phyloP scores from a whole-genome alignment of 2,888 invertebrate species.

The Panzeria rudis region DNA sequence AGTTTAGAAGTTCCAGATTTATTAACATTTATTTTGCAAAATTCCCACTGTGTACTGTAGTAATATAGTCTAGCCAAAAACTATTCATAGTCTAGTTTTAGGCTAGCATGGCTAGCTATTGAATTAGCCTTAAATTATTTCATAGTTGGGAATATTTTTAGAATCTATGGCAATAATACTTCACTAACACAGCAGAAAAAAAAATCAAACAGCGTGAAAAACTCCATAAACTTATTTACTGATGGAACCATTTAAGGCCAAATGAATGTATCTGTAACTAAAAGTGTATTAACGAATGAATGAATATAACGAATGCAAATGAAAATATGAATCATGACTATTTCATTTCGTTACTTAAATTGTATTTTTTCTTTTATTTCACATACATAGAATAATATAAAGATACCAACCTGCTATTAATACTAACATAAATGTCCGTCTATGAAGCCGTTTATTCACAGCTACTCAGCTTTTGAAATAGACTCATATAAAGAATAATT shows the following conservation, averaged over 20 bases:
- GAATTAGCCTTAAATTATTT: neutral
- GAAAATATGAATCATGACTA: slow-evolving; percentile 66
- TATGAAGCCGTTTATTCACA: slow-evolving; percentile 21
- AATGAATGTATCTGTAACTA: slow-evolving; percentile 36
- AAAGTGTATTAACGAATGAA: slow-evolving; percentile 17
- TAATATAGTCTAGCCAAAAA: too few relatives aligned
- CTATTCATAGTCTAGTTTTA: neutral
- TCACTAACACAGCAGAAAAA: neutral
- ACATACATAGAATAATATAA: slow-evolving; percentile 26
- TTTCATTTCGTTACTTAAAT: slow-evolving; percentile 70
- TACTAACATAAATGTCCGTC: slow-evolving; percentile 26
- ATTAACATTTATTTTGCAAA: too few relatives aligned
- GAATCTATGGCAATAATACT: neutral
- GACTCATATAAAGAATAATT: neutral
- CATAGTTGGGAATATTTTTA: neutral
- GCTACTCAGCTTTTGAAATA: slow-evolving; percentile 41
- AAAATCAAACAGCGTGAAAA: neutral
- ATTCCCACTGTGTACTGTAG: too few relatives aligned
- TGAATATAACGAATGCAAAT: slow-evolving; percentile 45
- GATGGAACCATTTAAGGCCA: slow-evolving; percentile 37
- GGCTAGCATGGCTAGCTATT: neutral
- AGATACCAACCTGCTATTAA: slow-evolving; percentile 24
- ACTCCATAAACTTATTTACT: slow-evolving; percentile 58
- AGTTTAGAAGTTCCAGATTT: too few relatives aligned
- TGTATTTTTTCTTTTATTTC: slow-evolving; percentile 30